Percentiles rank a stretch among this genome's conserved stretches.
These are phyloP conservation scores for Leptatherina wallacei DNA, from an alignment of 2,797 vertebrate genomes.

Conservation along the genomic window DNA sequence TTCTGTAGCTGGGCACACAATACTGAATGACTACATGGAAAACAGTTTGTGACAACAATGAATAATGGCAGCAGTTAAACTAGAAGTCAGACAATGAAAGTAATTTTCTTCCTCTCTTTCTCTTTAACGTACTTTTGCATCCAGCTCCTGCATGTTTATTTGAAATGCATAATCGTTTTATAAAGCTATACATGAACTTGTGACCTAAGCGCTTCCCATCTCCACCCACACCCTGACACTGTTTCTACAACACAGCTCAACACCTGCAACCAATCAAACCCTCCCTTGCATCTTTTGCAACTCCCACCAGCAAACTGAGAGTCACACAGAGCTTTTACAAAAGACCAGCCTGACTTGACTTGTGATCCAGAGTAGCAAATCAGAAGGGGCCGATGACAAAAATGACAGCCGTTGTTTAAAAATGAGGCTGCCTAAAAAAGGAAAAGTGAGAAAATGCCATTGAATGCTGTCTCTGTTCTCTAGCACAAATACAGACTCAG, in stretches of 20 bases:
- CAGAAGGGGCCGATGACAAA: conserved; percentile 65
- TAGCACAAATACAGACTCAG: conserved; percentile 53
- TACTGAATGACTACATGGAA: conserved; percentile 19
- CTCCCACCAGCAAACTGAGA: conserved; percentile 64
- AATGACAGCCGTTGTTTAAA: conserved; percentile 69
- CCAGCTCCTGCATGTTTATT: conserved; percentile 13
- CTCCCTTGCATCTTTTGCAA: conserved; percentile 56
- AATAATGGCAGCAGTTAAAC: conserved; percentile 27
- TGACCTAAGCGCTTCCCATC: conserved; percentile 44
- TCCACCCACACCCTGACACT: conserved; percentile 52
- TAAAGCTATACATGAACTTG: conserved; percentile 15
- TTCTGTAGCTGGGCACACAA: conserved; percentile 27
- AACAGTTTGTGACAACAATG: conserved; percentile 32
- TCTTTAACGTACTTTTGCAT: background rate
- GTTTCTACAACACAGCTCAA: conserved; percentile 49
- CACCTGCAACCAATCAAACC: conserved; percentile 75
- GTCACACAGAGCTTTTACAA: conserved; percentile 59
- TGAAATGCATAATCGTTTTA: conserved; percentile 16
- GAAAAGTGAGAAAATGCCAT: conserved; percentile 30
- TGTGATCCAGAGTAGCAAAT: conserved; percentile 71
- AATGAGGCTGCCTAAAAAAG: conserved; percentile 30
- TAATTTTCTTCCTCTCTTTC: background rate
- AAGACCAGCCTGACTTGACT: conserved; percentile 62
- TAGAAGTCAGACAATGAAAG: conserved; percentile 8
- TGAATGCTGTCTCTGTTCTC: conserved; percentile 44